Evolutionary conservation across 2,113 vertebrate genomes (phyloP).

Genomic region (Aegithalos caudatus): DNA sequence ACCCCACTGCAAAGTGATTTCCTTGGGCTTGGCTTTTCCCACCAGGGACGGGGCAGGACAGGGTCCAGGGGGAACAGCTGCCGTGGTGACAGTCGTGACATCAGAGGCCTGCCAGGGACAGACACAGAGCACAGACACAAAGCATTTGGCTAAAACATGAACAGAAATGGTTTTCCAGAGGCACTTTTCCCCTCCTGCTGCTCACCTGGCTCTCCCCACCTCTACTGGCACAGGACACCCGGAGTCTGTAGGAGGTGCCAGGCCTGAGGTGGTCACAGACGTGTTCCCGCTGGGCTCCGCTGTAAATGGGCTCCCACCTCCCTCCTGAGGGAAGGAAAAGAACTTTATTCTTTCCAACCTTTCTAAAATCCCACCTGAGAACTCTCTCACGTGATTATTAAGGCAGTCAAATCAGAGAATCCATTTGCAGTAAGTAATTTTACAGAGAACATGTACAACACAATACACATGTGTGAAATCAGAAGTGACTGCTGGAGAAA

Average conservation of each 20-base stretch:
- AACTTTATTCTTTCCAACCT: not conserved
- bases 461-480: fast-evolving
- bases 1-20: slow-evolving; percentile 74
- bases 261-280: slow-evolving; percentile 73
- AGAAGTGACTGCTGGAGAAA: not conserved
- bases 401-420: not conserved
- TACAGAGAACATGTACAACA: not conserved
- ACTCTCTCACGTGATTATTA: not conserved
- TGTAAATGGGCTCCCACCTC: slow-evolving; percentile 73
- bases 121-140: not conserved
- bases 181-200: not conserved
- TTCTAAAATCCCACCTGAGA: not conserved
- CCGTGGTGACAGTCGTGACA: slow-evolving; percentile 64
- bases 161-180: not conserved
- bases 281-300: slow-evolving; percentile 68
- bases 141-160: too few species aligned
- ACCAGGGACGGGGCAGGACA: slow-evolving; percentile 45
- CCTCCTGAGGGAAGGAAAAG: slow-evolving; percentile 52
- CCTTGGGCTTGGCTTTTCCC: slow-evolving; percentile 69
- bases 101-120: slow-evolving; percentile 73
- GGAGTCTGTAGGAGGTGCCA: slow-evolving; percentile 73
- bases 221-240: slow-evolving; percentile 70
- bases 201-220: slow-evolving; percentile 78
- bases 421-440: not conserved
- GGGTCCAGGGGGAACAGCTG: slow-evolving; percentile 69